Evolutionary conservation across 2,888 invertebrate species (phyloP).

Genomic region (Drosophila bunnanda): DNA sequence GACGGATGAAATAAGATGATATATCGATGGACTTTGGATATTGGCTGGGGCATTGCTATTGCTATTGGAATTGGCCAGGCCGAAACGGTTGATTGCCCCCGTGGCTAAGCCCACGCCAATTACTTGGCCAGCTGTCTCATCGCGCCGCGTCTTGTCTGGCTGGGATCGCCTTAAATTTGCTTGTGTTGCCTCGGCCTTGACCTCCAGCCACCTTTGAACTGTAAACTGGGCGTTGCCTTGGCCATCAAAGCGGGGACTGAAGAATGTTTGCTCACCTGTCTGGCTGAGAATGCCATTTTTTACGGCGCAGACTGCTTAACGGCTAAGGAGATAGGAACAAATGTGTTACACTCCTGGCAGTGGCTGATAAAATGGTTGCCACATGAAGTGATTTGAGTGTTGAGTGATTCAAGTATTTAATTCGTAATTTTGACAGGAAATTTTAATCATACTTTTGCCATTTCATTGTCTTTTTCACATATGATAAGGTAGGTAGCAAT

Average conservation of each 20-base stretch:
- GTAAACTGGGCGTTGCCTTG: conserved; percentile 45
- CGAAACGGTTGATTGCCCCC: conserved; percentile 24
- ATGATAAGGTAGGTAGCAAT: neutral
- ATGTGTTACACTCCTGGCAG: neutral
- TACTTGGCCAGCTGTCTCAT: conserved; percentile 31
- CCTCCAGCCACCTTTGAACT: conserved; percentile 67
- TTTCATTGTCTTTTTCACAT: neutral
- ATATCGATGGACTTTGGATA: conserved; percentile 33
- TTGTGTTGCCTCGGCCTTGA: conserved; percentile 54
- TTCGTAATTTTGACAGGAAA: neutral
- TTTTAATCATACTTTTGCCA: neutral
- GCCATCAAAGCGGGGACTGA: conserved; percentile 7
- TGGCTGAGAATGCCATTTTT: conserved; percentile 18
- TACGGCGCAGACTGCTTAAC: conserved; percentile 23
- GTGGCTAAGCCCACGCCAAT: conserved; percentile 43
- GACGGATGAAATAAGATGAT: conserved; percentile 44
- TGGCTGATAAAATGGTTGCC: neutral
- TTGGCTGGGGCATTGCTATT: conserved; percentile 16
- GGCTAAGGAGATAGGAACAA: neutral
- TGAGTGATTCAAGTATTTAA: neutral
- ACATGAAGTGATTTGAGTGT: neutral
- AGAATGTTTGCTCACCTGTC: conserved; percentile 33
- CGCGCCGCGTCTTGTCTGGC: conserved; percentile 9
- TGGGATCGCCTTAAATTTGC: conserved; percentile 26
- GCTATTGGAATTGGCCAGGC: conserved; percentile 27